Conservation (phyloP, 2,797 vertebrate species). For the Pipistrellus pygmaeus region DNA sequence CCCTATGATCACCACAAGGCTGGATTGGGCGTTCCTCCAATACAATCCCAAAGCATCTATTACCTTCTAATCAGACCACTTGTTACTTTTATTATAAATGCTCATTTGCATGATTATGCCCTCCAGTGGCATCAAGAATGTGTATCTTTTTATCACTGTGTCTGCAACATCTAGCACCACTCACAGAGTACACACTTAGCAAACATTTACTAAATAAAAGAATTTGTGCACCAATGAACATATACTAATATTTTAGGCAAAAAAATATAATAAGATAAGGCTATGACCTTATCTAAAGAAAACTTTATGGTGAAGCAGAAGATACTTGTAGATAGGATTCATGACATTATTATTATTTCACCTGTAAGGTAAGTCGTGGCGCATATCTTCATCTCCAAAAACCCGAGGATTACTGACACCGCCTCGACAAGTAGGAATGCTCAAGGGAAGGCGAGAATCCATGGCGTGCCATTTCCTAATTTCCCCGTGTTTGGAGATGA, state of each 20-base stretch:
- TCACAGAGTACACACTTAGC: background rate
- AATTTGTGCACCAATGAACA: background rate
- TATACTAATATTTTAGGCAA: background rate
- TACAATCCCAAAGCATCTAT: background rate
- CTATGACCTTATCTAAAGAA: slow-evolving; percentile 1
- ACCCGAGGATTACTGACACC: background rate
- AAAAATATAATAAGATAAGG: background rate
- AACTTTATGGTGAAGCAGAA: background rate
- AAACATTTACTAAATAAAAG: background rate
- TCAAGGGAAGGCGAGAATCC: background rate
- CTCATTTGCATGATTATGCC: background rate
- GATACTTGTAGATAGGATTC: background rate
- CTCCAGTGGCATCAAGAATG: background rate
- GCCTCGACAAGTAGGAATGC: background rate
- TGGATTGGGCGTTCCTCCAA: background rate
- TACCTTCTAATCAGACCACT: slow-evolving; percentile 1
- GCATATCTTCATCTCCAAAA: background rate
- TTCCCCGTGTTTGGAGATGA: slow-evolving; percentile 48
- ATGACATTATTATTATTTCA: background rate
- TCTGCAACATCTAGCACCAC: background rate
- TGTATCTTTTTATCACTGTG: background rate
- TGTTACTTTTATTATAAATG: slow-evolving; percentile 33
- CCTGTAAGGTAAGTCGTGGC: background rate
- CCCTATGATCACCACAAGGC: background rate
- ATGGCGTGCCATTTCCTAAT: background rate